Evolutionary conservation across 2,797 vertebrate species (phyloP), one percentile per base, ranked within the genome.

Genomic region (Dicrostonyx torquatus): DNA sequence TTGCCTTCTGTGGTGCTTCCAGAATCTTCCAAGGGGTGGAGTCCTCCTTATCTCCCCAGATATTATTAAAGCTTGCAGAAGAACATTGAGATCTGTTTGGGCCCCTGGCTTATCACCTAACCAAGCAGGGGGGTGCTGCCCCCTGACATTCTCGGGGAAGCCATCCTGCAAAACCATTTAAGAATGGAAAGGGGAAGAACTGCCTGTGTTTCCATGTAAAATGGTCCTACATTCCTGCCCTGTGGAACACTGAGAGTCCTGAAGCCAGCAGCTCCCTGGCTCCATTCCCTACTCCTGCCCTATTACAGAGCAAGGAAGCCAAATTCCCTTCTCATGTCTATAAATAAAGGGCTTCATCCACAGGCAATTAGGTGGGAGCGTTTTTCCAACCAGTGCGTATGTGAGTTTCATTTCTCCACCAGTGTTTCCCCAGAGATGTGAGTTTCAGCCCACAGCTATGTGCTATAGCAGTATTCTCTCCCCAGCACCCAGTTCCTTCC

Each of bases 261-360:
- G 96, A 97, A 97, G 97, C 95, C 96, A 4, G 96, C 98, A 97
- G 91, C 94, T 20, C 93, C 93, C 96, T 98, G 98, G 98, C 98
- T 91, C 90, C 12, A 53, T 0, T 97, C 98, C 98, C 98, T 96
- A 37, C 96, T 22, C 37, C 70, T 96, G 90, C 22, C 70, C 43
- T 98, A 97, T 98, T 98, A 97, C 91, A 95, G 97, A 90, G 96
- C 87, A 96, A 91, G 91, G 94, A 85, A 98, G 98, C 98, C 98
- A 98, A 96, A 97, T 98, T 98, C 97, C 97, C 97, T 97, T 94
- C 97, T 96, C 95, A 90, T 94, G 95, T 96, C 98, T 98, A 98
- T 98, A 98, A 98, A 98, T 98, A 98, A 97, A 98, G 88, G 43
- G 68, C 73, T 97, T 96, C 89, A 48, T 97, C 97, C 97, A 96